Evolutionary conservation across 2,888 invertebrate species (phyloP).

Genomic region (Lasioglossum vierecki): DNA sequence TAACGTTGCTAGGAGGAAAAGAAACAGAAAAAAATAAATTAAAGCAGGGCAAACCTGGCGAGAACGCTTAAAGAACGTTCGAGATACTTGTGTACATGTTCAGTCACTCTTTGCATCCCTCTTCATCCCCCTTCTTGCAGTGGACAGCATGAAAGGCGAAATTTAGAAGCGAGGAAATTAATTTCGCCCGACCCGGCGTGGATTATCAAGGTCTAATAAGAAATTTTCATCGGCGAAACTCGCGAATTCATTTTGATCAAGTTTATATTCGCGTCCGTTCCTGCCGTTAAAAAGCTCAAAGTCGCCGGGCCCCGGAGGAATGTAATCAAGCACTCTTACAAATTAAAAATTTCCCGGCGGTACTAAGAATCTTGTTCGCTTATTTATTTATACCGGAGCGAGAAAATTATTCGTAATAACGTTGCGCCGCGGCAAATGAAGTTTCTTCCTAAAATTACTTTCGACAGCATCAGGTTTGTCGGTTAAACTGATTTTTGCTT

Average conservation of each 20-base stretch:
- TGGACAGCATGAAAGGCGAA: slow-evolving; percentile 4
- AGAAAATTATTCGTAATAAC: slow-evolving; percentile 1
- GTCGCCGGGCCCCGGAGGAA: not conserved
- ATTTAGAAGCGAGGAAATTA: slow-evolving; percentile 30
- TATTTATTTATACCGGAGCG: not conserved
- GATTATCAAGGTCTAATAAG: slow-evolving; percentile 21
- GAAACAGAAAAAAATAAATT: slow-evolving; percentile 49
- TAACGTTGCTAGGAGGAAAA: slow-evolving; percentile 47
- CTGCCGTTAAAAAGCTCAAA: not conserved
- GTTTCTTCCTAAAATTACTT: not conserved
- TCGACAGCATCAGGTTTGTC: not conserved
- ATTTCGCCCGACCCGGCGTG: slow-evolving; percentile 7
- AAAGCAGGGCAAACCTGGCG: slow-evolving; percentile 41
- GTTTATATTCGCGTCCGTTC: slow-evolving; percentile 6
- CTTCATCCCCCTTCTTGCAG: no score
- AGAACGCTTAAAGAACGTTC: slow-evolving; percentile 44
- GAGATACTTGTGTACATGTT: slow-evolving; percentile 24
- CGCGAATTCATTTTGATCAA: slow-evolving; percentile 22
- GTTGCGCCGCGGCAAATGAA: not conserved
- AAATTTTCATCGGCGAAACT: slow-evolving; percentile 27
- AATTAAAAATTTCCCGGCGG: slow-evolving; percentile 7
- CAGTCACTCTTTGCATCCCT: slow-evolving; percentile 20
- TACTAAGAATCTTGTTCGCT: not conserved
- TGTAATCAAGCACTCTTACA: slow-evolving; percentile 7
- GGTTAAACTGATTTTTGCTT: not conserved